Conservation (phyloP, 1,140 invertebrate species). For the Anastrepha ludens region DNA sequence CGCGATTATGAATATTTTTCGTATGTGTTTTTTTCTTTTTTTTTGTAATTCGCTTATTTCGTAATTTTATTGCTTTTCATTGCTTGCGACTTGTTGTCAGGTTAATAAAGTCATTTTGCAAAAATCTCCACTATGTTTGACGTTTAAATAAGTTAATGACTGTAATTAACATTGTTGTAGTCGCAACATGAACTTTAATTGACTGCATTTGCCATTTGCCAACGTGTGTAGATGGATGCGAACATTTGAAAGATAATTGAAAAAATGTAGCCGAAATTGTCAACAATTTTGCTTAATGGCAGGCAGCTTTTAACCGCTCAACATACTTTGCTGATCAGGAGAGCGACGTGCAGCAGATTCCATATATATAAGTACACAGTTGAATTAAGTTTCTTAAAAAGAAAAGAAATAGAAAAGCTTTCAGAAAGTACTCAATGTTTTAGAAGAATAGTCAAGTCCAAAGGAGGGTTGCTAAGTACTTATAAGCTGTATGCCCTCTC, state of each 20-base stretch:
- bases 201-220: constrained; percentile 44
- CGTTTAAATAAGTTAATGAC: constrained; percentile 52
- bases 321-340: neutral
- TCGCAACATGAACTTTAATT: constrained; percentile 50
- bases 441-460: too few species aligned
- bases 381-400: too few species aligned
- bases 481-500: too few species aligned
- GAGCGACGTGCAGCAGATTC: too few species aligned
- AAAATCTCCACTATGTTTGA: constrained; percentile 49
- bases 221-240: neutral
- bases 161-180: constrained; percentile 50
- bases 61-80: constrained; percentile 44
- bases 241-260: neutral
- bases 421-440: too few species aligned
- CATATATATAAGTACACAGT: too few species aligned
- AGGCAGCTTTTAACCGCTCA: neutral
- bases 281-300: constrained; percentile 31
- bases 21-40: neutral
- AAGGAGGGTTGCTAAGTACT: too few species aligned
- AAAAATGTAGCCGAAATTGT: constrained; percentile 40
- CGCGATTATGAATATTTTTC: constrained; percentile 22
- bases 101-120: constrained; percentile 51
- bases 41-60: neutral
- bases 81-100: constrained; percentile 47
- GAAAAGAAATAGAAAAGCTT: too few species aligned